Percentiles rank a stretch among this genome's conserved stretches.
Conservation (phyloP, 2,797 vertebrate species). For the Cephalopachus bancanus region DNA sequence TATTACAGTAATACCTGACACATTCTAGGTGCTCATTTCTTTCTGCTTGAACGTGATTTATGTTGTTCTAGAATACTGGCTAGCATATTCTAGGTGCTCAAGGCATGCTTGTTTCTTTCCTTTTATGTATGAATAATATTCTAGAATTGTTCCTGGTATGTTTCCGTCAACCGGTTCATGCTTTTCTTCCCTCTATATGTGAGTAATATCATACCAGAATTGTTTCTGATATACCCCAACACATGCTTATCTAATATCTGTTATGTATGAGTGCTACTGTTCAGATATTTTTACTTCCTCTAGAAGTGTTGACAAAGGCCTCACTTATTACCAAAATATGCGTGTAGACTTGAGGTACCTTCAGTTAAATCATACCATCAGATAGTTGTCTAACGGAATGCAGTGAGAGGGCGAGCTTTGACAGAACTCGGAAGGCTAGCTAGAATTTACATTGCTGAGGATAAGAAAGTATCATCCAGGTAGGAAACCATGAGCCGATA, state of each 20-base stretch:
- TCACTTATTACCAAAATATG: slow-evolving; percentile 1
- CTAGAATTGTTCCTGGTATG: neutral
- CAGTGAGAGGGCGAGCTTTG: neutral
- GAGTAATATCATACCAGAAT: neutral
- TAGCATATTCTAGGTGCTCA: neutral
- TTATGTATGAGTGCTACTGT: neutral
- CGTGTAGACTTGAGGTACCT: neutral
- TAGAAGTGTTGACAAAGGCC: slow-evolving; percentile 4
- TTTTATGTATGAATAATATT: neutral
- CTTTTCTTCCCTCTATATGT: neutral
- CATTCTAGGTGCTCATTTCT: neutral
- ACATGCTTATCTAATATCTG: neutral
- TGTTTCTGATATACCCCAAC: neutral
- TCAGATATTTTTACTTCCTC: neutral
- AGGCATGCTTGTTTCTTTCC: neutral
- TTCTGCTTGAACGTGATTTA: neutral
- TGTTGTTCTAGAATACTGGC: neutral
- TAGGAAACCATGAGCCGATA: neutral
- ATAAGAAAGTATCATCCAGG: neutral
- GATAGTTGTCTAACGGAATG: neutral
- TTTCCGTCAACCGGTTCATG: neutral
- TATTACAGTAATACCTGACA: neutral
- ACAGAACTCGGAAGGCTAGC: neutral
- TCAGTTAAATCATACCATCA: neutral
- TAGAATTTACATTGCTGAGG: neutral